Evolutionary conservation across 2,113 vertebrate genomes (phyloP).

Genomic region (Peucedramus taeniatus): DNA sequence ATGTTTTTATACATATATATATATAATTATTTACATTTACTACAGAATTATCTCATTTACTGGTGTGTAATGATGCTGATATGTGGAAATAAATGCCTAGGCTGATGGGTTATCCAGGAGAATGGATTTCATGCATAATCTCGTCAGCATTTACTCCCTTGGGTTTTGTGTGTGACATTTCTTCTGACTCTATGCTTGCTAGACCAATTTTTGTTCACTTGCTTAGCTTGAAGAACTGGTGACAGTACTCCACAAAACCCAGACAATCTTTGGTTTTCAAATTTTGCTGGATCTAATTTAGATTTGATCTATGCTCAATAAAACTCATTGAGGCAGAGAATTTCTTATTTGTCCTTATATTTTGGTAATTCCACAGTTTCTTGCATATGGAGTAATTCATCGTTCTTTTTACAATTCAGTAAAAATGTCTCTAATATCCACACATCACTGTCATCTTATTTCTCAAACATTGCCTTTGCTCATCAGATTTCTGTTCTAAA

Average conservation of each 20-base stretch:
- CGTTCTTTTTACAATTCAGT: background rate
- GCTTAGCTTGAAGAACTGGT: background rate
- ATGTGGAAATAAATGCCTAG: background rate
- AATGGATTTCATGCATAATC: slow-evolving; percentile 3
- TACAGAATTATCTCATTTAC: background rate
- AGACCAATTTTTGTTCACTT: background rate
- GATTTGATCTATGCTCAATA: background rate
- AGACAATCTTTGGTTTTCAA: background rate
- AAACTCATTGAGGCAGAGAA: background rate
- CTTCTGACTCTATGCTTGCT: background rate
- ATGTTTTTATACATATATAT: no score
- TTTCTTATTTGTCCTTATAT: background rate
- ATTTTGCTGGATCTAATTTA: background rate
- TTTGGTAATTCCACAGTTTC: background rate
- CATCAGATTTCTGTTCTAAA: background rate
- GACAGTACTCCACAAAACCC: background rate
- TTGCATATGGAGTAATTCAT: background rate
- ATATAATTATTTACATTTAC: no score
- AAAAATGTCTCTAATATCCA: background rate
- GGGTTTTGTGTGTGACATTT: background rate
- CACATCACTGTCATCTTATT: background rate
- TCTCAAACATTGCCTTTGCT: background rate
- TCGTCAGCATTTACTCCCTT: background rate
- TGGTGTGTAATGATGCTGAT: background rate
- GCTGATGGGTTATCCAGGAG: background rate